Percentiles rank a stretch among this genome's conserved stretches.
Evolutionary conservation across 2,113 vertebrate species (phyloP).

Genomic region (Turdus rufiventris): DNA sequence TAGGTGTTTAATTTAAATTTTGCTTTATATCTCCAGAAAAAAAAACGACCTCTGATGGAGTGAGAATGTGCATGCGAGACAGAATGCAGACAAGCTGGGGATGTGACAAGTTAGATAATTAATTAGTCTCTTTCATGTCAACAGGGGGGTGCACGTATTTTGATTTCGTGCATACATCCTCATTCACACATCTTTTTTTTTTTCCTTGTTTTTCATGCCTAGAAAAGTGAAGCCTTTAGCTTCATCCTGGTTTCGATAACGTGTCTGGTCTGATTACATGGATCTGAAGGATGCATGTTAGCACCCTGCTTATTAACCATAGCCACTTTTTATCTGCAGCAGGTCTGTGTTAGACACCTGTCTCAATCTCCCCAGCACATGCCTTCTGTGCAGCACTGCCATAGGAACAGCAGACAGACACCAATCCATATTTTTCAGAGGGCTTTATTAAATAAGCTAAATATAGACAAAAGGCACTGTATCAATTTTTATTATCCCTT

Average conservation of each 20-base stretch:
- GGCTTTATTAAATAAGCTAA: neutral
- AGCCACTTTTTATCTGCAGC: slow-evolving; percentile 40
- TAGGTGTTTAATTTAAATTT: slow-evolving; percentile 32
- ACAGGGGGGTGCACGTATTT: neutral
- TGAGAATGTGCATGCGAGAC: neutral
- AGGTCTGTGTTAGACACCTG: slow-evolving; percentile 42
- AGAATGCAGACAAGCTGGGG: neutral
- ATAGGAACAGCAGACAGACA: slow-evolving; percentile 11
- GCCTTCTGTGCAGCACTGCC: slow-evolving; percentile 9
- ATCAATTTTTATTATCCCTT: neutral
- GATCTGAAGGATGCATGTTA: neutral
- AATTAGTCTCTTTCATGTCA: slow-evolving; percentile 60
- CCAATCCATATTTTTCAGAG: neutral
- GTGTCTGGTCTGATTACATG: slow-evolving; percentile 9
- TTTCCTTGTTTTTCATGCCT: neutral
- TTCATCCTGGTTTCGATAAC: neutral
- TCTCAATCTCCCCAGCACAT: neutral
- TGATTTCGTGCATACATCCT: slow-evolving; percentile 53
- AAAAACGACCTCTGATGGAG: neutral
- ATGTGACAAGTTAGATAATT: slow-evolving; percentile 54
- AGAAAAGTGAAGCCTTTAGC: neutral
- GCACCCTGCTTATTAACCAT: slow-evolving; percentile 46
- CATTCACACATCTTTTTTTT: neutral
- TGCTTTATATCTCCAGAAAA: neutral
- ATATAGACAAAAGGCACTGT: neutral